These are phyloP conservation scores for Cotesia typhae DNA, from an alignment of 1,140 invertebrate genomes.

Conservation along the genomic window DNA sequence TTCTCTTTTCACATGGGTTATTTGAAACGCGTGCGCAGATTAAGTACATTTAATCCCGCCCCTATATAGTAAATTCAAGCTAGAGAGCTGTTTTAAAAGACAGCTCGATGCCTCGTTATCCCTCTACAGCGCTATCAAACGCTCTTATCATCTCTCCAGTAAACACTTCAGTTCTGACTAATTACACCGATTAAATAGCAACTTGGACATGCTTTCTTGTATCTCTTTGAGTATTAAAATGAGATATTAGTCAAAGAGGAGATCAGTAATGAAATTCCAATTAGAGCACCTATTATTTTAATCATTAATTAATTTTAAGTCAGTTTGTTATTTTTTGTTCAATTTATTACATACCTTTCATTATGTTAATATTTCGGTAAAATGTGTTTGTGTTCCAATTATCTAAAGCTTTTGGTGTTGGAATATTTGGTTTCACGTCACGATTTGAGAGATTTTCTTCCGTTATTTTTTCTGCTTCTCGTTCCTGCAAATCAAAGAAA, in stretches of 20 bases:
- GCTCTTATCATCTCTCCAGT: constrained; percentile 52
- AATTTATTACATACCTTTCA: constrained; percentile 49
- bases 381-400: constrained; percentile 56
- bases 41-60: too few relatives aligned
- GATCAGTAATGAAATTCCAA: too few relatives aligned
- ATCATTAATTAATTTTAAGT: neutral
- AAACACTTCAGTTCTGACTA: constrained; percentile 62
- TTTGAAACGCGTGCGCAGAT: too few relatives aligned
- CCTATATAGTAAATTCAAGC: too few relatives aligned
- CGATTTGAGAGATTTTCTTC: constrained; percentile 49
- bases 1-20: too few relatives aligned
- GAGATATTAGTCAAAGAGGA: too few relatives aligned
- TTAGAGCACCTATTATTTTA: too few relatives aligned
- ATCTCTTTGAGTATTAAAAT: neutral
- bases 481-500: constrained; percentile 49
- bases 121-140: constrained; percentile 50
- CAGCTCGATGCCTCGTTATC: constrained; percentile 36
- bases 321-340: constrained; percentile 21
- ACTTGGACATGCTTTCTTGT: constrained; percentile 5
- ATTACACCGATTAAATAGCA: constrained; percentile 61
- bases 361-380: constrained; percentile 54
- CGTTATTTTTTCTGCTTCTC: constrained; percentile 56
- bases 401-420: constrained; percentile 50
- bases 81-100: too few relatives aligned
- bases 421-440: constrained; percentile 55